Conservation (phyloP, 2,113 vertebrate genomes). For the Cynoglossus semilaevis region DNA sequence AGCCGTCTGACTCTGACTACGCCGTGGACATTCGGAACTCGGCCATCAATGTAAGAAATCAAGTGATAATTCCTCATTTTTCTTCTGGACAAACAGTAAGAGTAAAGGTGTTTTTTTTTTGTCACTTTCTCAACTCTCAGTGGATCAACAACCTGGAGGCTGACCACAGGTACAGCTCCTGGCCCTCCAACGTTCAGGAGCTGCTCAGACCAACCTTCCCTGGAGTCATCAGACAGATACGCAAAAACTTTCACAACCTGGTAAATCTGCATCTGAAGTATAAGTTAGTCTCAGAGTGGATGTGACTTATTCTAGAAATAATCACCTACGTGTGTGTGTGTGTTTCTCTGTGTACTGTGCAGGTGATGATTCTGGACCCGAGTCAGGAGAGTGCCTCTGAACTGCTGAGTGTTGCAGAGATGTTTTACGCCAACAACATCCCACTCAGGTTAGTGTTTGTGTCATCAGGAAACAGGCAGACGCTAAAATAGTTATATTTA, state of each 20-base stretch:
- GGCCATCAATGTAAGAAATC: conserved; percentile 84
- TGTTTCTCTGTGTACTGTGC: conserved; percentile 24
- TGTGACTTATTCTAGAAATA: neutral
- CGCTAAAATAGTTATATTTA: neutral
- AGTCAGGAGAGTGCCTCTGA: conserved; percentile 83
- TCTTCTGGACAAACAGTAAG: too few relatives aligned
- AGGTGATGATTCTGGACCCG: conserved; percentile 94
- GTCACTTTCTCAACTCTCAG: conserved; percentile 76
- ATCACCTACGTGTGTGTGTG: neutral
- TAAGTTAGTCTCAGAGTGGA: neutral
- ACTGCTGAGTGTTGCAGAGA: conserved; percentile 89
- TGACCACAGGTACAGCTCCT: conserved; percentile 87
- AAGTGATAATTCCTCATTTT: neutral
- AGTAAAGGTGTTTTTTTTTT: too few relatives aligned
- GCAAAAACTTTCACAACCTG: conserved; percentile 97
- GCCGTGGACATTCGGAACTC: conserved; percentile 92
- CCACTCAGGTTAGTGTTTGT: conserved; percentile 82
- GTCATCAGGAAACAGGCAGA: neutral
- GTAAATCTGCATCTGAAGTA: conserved; percentile 66
- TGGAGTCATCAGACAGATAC: conserved; percentile 94
- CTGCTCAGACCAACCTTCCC: conserved; percentile 94
- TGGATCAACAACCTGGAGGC: conserved; percentile 97
- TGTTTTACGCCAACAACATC: conserved; percentile 97
- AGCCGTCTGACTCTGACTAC: conserved; percentile 90
- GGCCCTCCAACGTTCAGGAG: conserved; percentile 93